These are phyloP conservation scores for Hydropsyche betteni DNA, from an alignment of 2,888 invertebrate genomes.

Conservation along the genomic window DNA sequence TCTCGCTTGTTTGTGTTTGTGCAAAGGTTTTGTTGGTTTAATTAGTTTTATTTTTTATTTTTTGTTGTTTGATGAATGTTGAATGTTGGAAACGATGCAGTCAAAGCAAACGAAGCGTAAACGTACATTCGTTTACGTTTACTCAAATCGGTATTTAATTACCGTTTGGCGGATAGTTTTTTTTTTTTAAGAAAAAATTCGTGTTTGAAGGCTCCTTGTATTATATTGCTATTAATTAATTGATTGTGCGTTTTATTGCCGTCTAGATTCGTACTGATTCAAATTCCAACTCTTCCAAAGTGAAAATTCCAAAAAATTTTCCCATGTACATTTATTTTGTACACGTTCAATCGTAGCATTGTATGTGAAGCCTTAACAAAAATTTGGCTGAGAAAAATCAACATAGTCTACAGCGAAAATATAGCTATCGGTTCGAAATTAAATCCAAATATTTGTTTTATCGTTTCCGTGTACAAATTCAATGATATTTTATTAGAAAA, in stretches of 20 bases:
- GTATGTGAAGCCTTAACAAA: neutral
- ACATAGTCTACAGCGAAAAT: slow-evolving; percentile 46
- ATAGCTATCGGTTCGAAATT: slow-evolving; percentile 49
- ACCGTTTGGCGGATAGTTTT: slow-evolving; percentile 1
- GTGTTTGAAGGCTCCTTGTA: neutral
- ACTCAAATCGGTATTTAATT: slow-evolving; percentile 47
- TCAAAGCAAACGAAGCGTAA: slow-evolving; percentile 12
- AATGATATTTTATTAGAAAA: slow-evolving; percentile 49
- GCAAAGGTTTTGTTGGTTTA: too few relatives aligned
- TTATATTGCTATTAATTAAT: neutral
- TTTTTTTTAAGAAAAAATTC: neutral
- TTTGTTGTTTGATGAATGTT: too few relatives aligned
- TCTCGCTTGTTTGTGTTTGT: too few relatives aligned
- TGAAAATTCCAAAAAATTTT: neutral
- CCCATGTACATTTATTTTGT: neutral
- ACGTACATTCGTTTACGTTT: slow-evolving; percentile 26
- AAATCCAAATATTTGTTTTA: slow-evolving; percentile 52
- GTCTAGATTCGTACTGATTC: too few relatives aligned
- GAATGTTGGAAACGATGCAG: slow-evolving; percentile 1
- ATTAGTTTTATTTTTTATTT: too few relatives aligned
- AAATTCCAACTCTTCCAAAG: neutral
- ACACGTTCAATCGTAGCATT: too few relatives aligned
- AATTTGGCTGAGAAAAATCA: slow-evolving; percentile 42
- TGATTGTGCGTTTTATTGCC: too few relatives aligned
- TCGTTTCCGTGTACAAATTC: slow-evolving; percentile 43